Percentiles rank a stretch among this genome's conserved stretches.
phyloP scores from a whole-genome alignment of 2,797 vertebrate species.

The Siniperca obscura region DNA sequence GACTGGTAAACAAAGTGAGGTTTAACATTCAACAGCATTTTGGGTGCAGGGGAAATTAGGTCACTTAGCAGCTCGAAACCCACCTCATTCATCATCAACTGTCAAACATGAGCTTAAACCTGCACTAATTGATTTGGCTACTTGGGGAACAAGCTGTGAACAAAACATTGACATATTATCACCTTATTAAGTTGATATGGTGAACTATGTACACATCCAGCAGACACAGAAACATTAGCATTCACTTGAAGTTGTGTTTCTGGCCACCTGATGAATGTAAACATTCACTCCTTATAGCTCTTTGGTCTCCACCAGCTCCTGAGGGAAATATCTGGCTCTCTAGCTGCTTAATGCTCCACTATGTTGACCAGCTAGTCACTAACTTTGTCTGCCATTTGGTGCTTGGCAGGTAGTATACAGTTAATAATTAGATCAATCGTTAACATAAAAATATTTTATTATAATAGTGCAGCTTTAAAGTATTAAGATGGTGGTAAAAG shows the following conservation, averaged over 20 bases:
- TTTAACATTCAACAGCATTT: too few relatives aligned
- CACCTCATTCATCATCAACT: too few relatives aligned
- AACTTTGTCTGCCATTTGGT: background rate
- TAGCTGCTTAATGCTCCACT: background rate
- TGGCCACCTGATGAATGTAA: background rate
- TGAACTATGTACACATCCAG: background rate
- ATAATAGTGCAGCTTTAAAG: background rate
- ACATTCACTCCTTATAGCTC: background rate
- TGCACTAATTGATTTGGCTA: background rate
- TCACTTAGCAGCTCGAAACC: too few relatives aligned
- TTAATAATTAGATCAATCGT: background rate
- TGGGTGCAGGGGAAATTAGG: too few relatives aligned
- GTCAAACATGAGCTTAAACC: background rate
- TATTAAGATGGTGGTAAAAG: background rate
- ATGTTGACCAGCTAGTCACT: too few relatives aligned
- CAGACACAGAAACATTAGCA: background rate
- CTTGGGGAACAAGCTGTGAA: background rate
- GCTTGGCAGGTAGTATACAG: background rate
- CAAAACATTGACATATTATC: background rate
- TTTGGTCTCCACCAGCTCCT: background rate
- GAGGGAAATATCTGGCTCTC: background rate
- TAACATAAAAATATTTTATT: background rate
- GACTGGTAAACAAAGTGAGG: too few relatives aligned
- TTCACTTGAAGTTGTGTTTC: background rate
- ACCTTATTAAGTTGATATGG: background rate